phyloP scores from a whole-genome alignment of 2,888 invertebrate species.

The Allolobophora icterica region DNA sequence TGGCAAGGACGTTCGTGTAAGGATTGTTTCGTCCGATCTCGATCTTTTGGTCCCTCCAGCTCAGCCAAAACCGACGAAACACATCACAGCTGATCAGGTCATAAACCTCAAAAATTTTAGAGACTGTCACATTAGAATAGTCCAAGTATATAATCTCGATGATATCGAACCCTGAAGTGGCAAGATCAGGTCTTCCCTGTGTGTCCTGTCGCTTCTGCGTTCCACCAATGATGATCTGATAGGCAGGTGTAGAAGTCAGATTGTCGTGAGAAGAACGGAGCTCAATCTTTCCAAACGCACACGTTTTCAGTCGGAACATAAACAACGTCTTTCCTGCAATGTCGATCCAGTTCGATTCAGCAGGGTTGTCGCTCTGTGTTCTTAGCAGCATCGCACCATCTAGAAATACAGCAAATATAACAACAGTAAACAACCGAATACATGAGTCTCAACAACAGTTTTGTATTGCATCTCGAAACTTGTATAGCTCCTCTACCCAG shows the following conservation, averaged over 20 bases:
- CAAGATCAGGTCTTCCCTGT: not conserved
- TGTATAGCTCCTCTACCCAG: too few species aligned
- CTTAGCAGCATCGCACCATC: slow-evolving; percentile 1
- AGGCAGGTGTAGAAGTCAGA: not conserved
- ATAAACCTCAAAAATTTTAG: not conserved
- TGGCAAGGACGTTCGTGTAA: not conserved
- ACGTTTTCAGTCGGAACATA: slow-evolving; percentile 1
- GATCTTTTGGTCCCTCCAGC: slow-evolving; percentile 20
- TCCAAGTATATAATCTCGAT: slow-evolving; percentile 13
- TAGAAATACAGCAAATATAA: not conserved
- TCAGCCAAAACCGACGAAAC: slow-evolving; percentile 33
- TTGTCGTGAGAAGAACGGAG: not conserved
- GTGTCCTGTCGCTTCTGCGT: not conserved
- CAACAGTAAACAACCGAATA: not conserved
- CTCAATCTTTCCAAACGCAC: not conserved
- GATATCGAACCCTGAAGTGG: not conserved
- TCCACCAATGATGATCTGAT: slow-evolving; percentile 11
- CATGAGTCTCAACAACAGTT: not conserved
- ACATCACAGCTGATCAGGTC: slow-evolving; percentile 25
- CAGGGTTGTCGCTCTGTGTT: slow-evolving; percentile 7
- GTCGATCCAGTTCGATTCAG: slow-evolving; percentile 13
- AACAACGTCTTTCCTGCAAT: not conserved
- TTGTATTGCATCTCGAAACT: too few species aligned
- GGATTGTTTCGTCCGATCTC: slow-evolving; percentile 18
- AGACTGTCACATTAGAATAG: not conserved